These are phyloP conservation scores for Eurytoma adleriae DNA, from an alignment of 2,888 invertebrate species.

Conservation along the genomic window DNA sequence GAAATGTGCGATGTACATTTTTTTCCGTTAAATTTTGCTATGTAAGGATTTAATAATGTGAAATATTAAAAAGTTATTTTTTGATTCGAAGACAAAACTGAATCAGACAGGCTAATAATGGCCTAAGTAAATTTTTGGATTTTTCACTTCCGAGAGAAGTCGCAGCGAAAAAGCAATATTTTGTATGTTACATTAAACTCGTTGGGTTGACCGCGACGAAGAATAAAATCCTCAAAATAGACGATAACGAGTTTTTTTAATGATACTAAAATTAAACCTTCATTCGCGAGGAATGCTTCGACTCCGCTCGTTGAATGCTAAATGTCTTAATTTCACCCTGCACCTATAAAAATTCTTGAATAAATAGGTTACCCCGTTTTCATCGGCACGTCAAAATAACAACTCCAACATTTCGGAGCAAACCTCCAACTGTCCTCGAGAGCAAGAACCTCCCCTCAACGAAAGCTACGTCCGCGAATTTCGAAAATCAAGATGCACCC, in stretches of 20 bases:
- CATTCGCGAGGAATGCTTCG: slow-evolving; percentile 30
- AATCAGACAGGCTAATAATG: too few species aligned
- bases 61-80: too few species aligned
- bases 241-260: slow-evolving; percentile 48
- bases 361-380: neutral
- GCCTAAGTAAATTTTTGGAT: too few species aligned
- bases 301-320: slow-evolving; percentile 20
- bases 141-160: neutral
- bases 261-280: slow-evolving; percentile 39
- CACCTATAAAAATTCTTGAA: slow-evolving; percentile 27
- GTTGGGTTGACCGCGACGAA: neutral
- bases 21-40: neutral
- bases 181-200: slow-evolving; percentile 18
- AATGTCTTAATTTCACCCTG: slow-evolving; percentile 28
- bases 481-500: neutral
- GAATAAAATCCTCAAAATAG: slow-evolving; percentile 51
- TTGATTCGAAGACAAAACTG: too few species aligned
- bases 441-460: too few species aligned
- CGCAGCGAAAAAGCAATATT: neutral
- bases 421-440: neutral
- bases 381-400: too few species aligned
- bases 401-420: too few species aligned
- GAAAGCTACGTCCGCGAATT: too few species aligned
- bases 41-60: too few species aligned
- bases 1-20: neutral